Evolutionary conservation across 2,888 invertebrate species (phyloP), one percentile per base, ranked within the genome.

Genomic region (Sarcophaga carnaria): DNA sequence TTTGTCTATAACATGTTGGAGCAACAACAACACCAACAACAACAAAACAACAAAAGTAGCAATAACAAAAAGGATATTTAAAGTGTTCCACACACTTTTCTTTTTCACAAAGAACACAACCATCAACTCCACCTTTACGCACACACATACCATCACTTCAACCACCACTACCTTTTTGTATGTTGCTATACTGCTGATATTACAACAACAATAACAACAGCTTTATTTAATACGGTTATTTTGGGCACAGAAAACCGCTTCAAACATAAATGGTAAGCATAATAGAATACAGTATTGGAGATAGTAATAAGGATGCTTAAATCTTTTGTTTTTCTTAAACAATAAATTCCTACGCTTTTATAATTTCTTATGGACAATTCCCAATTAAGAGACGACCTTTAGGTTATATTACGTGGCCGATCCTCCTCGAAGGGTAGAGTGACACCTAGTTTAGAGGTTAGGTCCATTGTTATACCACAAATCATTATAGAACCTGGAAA

Each of bases 1-100:
- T 80, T 85, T 85, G 84, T 80, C 80, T 85, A 80, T 80, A 80
- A 85, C 84, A 85, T 85, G 84, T 85, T 85, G 76, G 80, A 76
- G 64, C 66, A 20, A 10, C 83, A 78, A 83, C 62, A 11, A 54
- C 54, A 83, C 3, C 54, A 54, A 14, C 83, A 78, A 74, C 62
- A 11, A 63, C 45, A 49, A 49, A 54, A 54, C 54, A 54, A 54
- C 54, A 14, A 54, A 12, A 54, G 54, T 17, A 54, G 17, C 4
- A 54, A 17, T 17, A 14, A 54, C 45, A n/a, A 67, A 67, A 67
- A 80, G 84, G 80, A 85, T 72, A 72, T 77, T 69, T 25, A 45
- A 45, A 67, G 11, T 54, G 54, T 54, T 54, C 54, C 54, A 54
- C 2, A 37, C 10, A 37, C 37, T 37, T 54, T 54, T 54, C 54